Evolutionary conservation across 2,888 invertebrate species (phyloP).

Genomic region (Branchellion lobata): DNA sequence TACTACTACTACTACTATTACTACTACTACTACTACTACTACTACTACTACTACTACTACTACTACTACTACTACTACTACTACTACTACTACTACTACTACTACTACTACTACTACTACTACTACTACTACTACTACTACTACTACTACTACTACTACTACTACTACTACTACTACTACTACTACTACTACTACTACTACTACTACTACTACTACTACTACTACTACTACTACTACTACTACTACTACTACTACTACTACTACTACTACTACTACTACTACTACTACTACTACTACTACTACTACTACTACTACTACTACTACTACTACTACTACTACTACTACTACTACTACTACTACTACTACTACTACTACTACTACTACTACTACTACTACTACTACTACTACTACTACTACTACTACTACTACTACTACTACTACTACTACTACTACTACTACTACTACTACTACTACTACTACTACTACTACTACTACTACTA

Average conservation of each 20-base stretch:
- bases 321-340: constrained; percentile 38
- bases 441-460: constrained; percentile 23
- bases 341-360: constrained; percentile 43
- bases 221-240: constrained; percentile 45
- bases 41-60: constrained; percentile 47
- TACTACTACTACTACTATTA: constrained; percentile 11
- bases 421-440: constrained; percentile 30
- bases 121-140: too few relatives aligned
- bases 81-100: constrained; percentile 43
- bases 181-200: too few relatives aligned
- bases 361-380: constrained; percentile 43
- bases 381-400: constrained; percentile 43
- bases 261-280: constrained; percentile 44
- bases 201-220: constrained; percentile 20
- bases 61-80: constrained; percentile 46
- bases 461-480: constrained; percentile 19
- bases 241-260: constrained; percentile 46
- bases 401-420: constrained; percentile 45
- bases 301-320: constrained; percentile 45
- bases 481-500: constrained; percentile 20
- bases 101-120: background rate
- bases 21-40: constrained; percentile 46
- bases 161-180: too few relatives aligned
- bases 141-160: constrained; percentile 21
- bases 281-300: constrained; percentile 47